Conservation (phyloP, 1,140 invertebrate species). For the Pogonomyrmex barbatus region DNA sequence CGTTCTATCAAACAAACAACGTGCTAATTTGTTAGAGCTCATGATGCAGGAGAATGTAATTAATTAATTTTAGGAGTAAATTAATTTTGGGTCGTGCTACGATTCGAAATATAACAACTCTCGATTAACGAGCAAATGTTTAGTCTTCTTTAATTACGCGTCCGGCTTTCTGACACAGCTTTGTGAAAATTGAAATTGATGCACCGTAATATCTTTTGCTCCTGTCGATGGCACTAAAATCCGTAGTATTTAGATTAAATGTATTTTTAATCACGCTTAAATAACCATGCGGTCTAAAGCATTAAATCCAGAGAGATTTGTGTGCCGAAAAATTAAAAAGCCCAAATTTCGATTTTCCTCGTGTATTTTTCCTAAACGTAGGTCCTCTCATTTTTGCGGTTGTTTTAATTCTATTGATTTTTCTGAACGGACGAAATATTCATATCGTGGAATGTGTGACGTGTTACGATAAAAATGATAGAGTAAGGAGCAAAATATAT, state of each 20-base stretch:
- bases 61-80: slow-evolving; percentile 45
- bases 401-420: slow-evolving; percentile 41
- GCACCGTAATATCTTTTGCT: neutral
- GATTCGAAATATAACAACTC: neutral
- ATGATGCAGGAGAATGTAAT: neutral
- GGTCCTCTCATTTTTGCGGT: slow-evolving; percentile 13
- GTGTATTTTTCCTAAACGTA: neutral
- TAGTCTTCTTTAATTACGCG: slow-evolving; percentile 7
- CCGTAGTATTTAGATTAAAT: neutral
- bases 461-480: slow-evolving; percentile 18
- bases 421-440: slow-evolving; percentile 25
- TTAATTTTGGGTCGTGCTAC: slow-evolving; percentile 28
- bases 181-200: slow-evolving; percentile 43
- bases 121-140: slow-evolving; percentile 43
- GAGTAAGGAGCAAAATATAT: neutral
- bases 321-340: slow-evolving; percentile 15
- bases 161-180: slow-evolving; percentile 1
- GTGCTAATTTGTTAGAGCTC: slow-evolving; percentile 23
- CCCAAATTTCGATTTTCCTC: neutral
- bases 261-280: slow-evolving; percentile 38
- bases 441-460: neutral
- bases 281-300: slow-evolving; percentile 4
- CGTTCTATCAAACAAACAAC: neutral
- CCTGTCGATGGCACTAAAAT: slow-evolving; percentile 5
- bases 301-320: neutral